Base-by-base conservation (phyloP, 2,113 vertebrate genomes). In the Otolemur garnettii region DNA sequence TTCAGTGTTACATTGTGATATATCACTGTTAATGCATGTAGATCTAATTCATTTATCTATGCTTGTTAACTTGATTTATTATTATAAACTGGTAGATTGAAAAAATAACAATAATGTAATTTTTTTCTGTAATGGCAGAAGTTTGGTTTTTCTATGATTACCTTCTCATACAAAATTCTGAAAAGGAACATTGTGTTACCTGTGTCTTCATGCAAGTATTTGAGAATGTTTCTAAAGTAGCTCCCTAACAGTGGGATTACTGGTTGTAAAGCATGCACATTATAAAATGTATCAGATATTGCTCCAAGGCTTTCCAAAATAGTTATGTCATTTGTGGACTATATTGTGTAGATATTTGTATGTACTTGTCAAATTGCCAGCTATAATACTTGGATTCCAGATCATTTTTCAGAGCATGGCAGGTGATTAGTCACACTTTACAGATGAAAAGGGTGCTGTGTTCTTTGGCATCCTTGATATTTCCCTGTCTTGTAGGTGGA, bases 111-210 rank as follows among this genome's bases (percentile, higher is more conserved):
- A 55, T 4, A 14, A 69, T 6, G n/a, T 92, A 88, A 84, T 90
- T 77, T 75, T 80, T 60, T 77, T 14, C 12, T 50, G 55, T 33
- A 60, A 33, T 59, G 9, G 11, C 53, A 83, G 55, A 64, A 17
- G 59, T 82, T 78, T 78, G 85, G 7, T 64, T 72, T 94, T 78
- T 57, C 28, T 38, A 12, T 95, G 42, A 75, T 81, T 85, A 68
- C 22, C 81, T 86, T 19, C 6, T 81, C 89, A 93, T 55, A 33
- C 4, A 53, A 87, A 78, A 50, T 93, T 96, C 35, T 83, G 45
- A 71, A 83, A 74, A 74, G 72, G 11, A 66, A 13, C 7, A 0
- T 59, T 72, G 17, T 35, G 33, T 69, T 55, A 15, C 8, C n/a
- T 42, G 42, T 45, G 7, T 95, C n/a, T 5, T 79, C 60, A 8